phyloP scores from a whole-genome alignment of 2,888 invertebrate species.

The Lycophotia porphyrea region DNA sequence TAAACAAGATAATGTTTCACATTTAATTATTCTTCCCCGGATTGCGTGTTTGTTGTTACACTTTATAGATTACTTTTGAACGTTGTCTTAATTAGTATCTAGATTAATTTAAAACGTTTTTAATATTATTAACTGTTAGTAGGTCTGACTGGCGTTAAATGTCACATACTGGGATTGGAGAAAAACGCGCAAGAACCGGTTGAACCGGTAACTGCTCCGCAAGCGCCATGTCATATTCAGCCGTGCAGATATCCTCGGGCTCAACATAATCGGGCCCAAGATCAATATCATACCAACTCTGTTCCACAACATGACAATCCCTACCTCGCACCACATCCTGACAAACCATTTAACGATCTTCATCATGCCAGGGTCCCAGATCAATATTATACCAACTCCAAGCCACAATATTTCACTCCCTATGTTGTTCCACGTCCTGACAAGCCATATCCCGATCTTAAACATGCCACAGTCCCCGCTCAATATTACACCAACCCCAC shows the following conservation, averaged over 20 bases:
- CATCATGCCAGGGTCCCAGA: background rate
- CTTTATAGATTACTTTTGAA: background rate
- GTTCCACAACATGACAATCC: background rate
- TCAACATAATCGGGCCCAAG: background rate
- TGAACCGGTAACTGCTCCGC: background rate
- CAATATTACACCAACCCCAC: background rate
- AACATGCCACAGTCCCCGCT: background rate
- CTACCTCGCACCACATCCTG: background rate
- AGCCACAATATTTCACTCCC: background rate
- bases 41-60: background rate
- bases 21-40: background rate
- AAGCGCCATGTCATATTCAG: background rate
- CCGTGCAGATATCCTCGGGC: too few relatives aligned
- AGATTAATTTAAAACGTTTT: background rate
- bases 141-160: slow-evolving; percentile 24
- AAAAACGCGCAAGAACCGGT: background rate
- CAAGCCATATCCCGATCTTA: background rate
- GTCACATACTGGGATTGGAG: background rate
- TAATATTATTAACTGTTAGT: slow-evolving; percentile 1
- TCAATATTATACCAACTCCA: background rate
- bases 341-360: background rate
- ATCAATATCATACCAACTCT: background rate
- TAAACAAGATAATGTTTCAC: slow-evolving; percentile 16
- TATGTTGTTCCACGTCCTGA: background rate
- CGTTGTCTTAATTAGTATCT: background rate